Base-by-base conservation (phyloP, 2,797 vertebrate species). In the Lerista edwardsae region DNA sequence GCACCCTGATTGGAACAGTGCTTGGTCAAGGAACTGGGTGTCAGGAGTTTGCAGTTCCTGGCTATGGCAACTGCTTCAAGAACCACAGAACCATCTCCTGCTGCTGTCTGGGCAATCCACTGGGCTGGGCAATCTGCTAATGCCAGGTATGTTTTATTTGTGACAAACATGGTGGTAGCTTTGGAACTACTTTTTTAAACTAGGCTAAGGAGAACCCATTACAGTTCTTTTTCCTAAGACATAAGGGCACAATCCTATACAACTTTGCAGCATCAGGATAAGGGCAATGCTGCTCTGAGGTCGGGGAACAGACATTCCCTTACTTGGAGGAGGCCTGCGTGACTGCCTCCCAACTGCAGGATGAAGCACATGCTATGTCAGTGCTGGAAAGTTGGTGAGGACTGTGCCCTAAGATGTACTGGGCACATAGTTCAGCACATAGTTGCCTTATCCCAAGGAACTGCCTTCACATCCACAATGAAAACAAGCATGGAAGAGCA, bases 401-500 rank as follows among this genome's bases (percentile, higher is more conserved):
- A n/a, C n/a, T n/a, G n/a, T n/a, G n/a, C n/a, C n/a, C n/a, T n/a
- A n/a, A n/a, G n/a, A n/a, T n/a, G n/a, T n/a, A n/a, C n/a, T n/a
- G n/a, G n/a, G n/a, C n/a, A n/a, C n/a, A n/a, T n/a, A n/a, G n/a
- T n/a, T 59, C 71, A 91, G 86, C 82, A 85, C 86, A 90, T 87
- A 90, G 67, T 55, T 64, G 90, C 89, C 86, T 90, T 84, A 86
- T 89, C 75, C 79, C 55, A 93, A 84, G 93, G 75, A 82, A 65
- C 88, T 71, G 64, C 81, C 90, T 94, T 96, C 94, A 91, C 92
- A 90, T 89, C 93, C 51, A 4, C 92, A 92, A 25, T 84, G 92
- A 95, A 95, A 96, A 94, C 95, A 96, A 94, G 93, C 91, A 91
- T 0, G 51, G 27, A 93, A 88, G 61, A 65, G 82, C 88, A 92